Base-by-base conservation (phyloP, 2,113 vertebrate genomes). In the Odocoileus hemionus region DNA sequence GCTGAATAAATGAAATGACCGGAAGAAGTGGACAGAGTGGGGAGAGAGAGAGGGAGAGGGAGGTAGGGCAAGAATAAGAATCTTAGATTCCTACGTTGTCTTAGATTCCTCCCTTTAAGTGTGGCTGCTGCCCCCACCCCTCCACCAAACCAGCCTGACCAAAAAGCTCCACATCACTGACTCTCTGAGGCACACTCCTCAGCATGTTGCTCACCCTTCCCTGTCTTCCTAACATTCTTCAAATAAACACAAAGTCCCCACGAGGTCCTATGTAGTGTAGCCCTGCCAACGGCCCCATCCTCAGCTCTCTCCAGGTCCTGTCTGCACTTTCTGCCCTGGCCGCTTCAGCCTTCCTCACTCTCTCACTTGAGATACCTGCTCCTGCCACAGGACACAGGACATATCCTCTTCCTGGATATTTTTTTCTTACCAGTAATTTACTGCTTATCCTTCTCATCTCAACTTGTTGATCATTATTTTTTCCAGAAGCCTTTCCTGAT, bases 111-210 rank as follows among this genome's bases (percentile, higher is more conserved):
- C 47, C n/a, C 4, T 54, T 16, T 12, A 3, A 9, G 3, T 50
- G 26, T 79, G 47, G 36, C 36, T 16, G 43, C 90, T 89, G 23
- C 23, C n/a, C 25, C 16, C n/a, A 9, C 3, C 30, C 0, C 33
- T 16, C 47, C 30, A 26, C 3, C 6, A 74, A 70, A 23, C 4
- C 74, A 82, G 28, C 0, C 55, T 4, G 0, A 54, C 7, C 5
- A 0, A 60, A 25, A 2, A 0, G 2, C 25, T 33, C 61, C 50
- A 19, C 15, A 1, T 12, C 86, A 3, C 5, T 6, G 25, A 19
- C 25, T 21, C 76, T 30, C 47, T 50, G 13, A 4, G 0, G 54
- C 43, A 16, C 5, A 80, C 45, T 50, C 45, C 9, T 17, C 78
- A 50, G 78, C 76, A 10, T 15, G 17, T 4, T 2, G 36, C 5